These are phyloP conservation scores for Chionoecetes opilio DNA, from an alignment of 1,140 invertebrate genomes.

Conservation along the genomic window DNA sequence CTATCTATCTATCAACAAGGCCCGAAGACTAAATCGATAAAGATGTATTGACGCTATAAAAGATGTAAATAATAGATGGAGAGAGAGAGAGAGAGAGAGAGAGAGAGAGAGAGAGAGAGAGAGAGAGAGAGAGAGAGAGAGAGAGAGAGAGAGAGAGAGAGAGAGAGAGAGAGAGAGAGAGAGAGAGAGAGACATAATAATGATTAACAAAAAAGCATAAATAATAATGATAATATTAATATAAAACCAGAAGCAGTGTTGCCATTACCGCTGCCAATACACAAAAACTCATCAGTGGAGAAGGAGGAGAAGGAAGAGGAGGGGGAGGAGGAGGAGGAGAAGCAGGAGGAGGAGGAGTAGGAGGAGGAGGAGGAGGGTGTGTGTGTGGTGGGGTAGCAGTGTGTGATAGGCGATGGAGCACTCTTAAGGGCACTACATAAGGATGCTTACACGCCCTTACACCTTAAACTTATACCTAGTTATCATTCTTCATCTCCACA, in stretches of 20 bases:
- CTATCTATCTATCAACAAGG: not conserved
- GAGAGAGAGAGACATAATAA: conserved; percentile 10
- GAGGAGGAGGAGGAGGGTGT: not conserved
- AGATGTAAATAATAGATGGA: not conserved
- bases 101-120: conserved; percentile 49
- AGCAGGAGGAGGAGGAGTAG: not conserved
- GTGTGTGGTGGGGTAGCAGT: not conserved
- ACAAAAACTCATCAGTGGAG: too few species aligned
- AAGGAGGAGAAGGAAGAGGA: not conserved
- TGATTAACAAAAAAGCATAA: too few species aligned
- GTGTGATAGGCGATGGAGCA: not conserved
- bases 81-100: conserved; percentile 55
- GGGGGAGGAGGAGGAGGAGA: not conserved
- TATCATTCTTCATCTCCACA: not conserved
- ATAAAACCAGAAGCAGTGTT: too few species aligned
- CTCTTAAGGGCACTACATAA: not conserved
- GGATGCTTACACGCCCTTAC: not conserved
- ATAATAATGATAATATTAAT: too few species aligned
- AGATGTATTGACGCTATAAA: not conserved
- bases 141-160: conserved; percentile 57
- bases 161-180: conserved; percentile 45
- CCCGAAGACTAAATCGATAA: not conserved
- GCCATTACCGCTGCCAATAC: too few species aligned
- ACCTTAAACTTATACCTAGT: not conserved
- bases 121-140: conserved; percentile 50